Evolutionary conservation across 1,140 invertebrate genomes (phyloP).

Genomic region (Dreissena polymorpha): DNA sequence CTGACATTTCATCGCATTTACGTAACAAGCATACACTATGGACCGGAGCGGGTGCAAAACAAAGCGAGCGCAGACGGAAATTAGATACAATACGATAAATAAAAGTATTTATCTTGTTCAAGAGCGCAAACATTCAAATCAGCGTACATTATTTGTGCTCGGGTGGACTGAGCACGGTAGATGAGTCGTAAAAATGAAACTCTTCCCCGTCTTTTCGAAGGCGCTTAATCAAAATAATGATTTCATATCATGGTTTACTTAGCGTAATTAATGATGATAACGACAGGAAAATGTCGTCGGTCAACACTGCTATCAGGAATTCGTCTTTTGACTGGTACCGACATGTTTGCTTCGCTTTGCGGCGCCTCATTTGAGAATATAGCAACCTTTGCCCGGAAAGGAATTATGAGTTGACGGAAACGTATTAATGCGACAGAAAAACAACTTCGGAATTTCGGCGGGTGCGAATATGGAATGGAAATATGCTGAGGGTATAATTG

Average conservation of each 20-base stretch:
- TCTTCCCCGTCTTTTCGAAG: neutral
- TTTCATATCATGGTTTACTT: conserved; percentile 26
- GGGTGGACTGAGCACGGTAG: too few relatives aligned
- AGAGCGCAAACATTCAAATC: conserved; percentile 26
- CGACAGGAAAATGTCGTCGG: conserved; percentile 9
- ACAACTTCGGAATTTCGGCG: neutral
- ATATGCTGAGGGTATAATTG: too few relatives aligned
- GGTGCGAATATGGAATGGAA: neutral
- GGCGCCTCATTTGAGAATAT: neutral
- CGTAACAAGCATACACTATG: too few relatives aligned
- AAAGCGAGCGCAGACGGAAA: too few relatives aligned
- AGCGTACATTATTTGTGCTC: conserved; percentile 13
- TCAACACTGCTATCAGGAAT: conserved; percentile 28
- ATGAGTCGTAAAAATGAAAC: too few relatives aligned
- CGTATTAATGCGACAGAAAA: neutral
- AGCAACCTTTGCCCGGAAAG: neutral
- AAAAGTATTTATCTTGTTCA: conserved; percentile 4
- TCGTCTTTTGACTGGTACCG: conserved; percentile 10
- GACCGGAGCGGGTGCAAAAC: too few relatives aligned
- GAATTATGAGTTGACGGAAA: neutral
- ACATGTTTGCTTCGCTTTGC: neutral
- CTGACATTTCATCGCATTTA: too few relatives aligned
- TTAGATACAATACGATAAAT: neutral
- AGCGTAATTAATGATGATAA: conserved; percentile 33
- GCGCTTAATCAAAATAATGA: conserved; percentile 36